Evolutionary conservation across 53 echinoderm and acorn worm genomes (phyloP).

Genomic region (Patiria pectinifera): DNA sequence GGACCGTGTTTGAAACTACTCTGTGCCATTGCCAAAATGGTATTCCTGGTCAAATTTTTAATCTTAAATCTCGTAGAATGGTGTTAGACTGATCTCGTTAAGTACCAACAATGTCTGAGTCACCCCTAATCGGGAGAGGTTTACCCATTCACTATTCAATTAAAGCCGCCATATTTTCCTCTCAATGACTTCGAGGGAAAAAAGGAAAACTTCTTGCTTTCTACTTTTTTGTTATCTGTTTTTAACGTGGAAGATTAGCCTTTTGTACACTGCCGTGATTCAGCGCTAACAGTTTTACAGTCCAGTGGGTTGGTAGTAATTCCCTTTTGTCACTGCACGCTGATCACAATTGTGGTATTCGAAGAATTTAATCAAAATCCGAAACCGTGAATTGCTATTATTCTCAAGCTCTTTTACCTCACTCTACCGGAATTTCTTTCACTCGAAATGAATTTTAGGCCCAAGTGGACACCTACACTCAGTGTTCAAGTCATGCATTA

Average conservation of each 20-base stretch:
- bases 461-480: neutral
- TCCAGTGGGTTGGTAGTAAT: neutral
- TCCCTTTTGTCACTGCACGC: conserved; percentile 17
- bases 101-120: too few species aligned
- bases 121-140: too few species aligned
- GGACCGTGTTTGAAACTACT: too few species aligned
- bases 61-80: too few species aligned
- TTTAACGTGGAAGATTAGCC: neutral
- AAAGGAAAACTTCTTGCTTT: too few species aligned
- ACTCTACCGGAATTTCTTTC: neutral
- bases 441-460: neutral
- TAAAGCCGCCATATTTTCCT: too few species aligned
- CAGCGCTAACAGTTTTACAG: neutral
- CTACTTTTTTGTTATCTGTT: neutral
- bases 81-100: too few species aligned
- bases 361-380: conserved; percentile 21
- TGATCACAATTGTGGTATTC: conserved; percentile 31
- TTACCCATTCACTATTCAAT: too few species aligned
- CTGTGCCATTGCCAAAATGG: too few species aligned
- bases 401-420: neutral
- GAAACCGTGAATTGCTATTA: conserved; percentile 10
- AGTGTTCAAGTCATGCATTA: neutral
- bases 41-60: too few species aligned
- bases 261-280: neutral
- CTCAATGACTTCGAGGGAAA: too few species aligned